Evolutionary conservation across 2,113 vertebrate genomes (phyloP).

Genomic region (Tylochromis polylepis): DNA sequence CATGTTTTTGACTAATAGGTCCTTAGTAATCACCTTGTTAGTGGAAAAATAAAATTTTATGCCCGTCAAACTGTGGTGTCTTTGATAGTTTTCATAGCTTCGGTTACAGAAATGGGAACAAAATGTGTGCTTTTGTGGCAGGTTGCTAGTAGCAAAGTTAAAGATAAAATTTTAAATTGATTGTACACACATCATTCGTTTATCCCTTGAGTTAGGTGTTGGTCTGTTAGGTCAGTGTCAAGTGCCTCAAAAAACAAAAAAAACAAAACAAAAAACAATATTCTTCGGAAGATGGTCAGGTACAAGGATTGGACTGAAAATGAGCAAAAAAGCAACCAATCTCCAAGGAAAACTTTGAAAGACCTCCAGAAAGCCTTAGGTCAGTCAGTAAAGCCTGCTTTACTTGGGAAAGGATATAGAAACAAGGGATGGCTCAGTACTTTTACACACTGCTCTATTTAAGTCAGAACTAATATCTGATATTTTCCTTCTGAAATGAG

Average conservation of each 20-base stretch:
- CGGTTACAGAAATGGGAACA: not conserved
- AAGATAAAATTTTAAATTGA: not conserved
- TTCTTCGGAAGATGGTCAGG: not conserved
- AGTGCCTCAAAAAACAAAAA: not conserved
- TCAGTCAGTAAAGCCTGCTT: not conserved
- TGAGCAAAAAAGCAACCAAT: not conserved
- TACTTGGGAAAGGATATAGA: not conserved
- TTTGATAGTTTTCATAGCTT: not conserved
- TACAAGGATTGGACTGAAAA: not conserved
- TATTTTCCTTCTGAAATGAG: not conserved
- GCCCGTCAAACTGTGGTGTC: not conserved
- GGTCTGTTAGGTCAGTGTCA: not conserved
- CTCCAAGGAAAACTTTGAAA: not conserved
- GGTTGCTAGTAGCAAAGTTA: not conserved
- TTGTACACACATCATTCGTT: not conserved
- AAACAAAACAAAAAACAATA: not conserved
- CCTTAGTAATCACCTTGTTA: not conserved
- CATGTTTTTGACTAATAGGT: not conserved
- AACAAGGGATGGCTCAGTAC: not conserved
- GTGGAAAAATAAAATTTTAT: not conserved
- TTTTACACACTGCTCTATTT: not conserved
- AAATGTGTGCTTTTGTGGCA: not conserved
- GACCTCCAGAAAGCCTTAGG: not conserved
- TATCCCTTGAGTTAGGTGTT: not conserved
- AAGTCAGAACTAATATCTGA: not conserved